Evolutionary conservation across 2,888 invertebrate genomes (phyloP), one percentile per base, ranked within the genome.

Genomic region (Hoplodrina ambigua): DNA sequence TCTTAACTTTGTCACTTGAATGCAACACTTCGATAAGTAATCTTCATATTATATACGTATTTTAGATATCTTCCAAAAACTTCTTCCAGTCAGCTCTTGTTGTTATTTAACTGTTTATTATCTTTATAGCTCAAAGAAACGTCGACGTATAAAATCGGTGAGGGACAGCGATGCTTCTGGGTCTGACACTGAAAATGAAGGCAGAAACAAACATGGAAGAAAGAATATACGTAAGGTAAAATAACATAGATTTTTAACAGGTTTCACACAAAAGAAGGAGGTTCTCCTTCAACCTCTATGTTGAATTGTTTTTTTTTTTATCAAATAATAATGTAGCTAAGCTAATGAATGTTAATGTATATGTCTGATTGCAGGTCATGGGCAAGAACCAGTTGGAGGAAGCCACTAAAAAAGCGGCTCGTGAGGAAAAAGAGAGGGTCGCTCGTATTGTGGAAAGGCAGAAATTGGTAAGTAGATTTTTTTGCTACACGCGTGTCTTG

Each of bases 401-500:
- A 83, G 97, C 97, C 57, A 99, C 99, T 0, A 98, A 98, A 90
- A 97, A 97, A 88, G 99, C 99, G 0, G 98, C 98, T 52, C 97
- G 98, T 76, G 98, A 98, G 77, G 99, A 99, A 91, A 97, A 98
- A 83, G 98, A 99, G 86, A 96, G 99, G 46, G 97, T 98, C 59
- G 97, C 97, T 83, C 97, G 99, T 88, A 98, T 99, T 69, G 96
- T 97, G 41, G 99, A 99, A 80, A 97, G 98, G 81, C 99, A 99
- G 92, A 98, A 97, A 94, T 89, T 97, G 96, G 98, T 98, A 91
- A 89, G 92, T 89, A 50, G 41, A 41, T 41, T 52, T 70, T 71
- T 17, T 46, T 13, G 3, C 13, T 41, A 37, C 8, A 8, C 25
- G 25, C 25, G 2, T 25, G 2, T 1, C 25, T 25, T 25, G 25